phyloP scores from a whole-genome alignment of 2,797 vertebrate species.

The Bucorvus abyssinicus region DNA sequence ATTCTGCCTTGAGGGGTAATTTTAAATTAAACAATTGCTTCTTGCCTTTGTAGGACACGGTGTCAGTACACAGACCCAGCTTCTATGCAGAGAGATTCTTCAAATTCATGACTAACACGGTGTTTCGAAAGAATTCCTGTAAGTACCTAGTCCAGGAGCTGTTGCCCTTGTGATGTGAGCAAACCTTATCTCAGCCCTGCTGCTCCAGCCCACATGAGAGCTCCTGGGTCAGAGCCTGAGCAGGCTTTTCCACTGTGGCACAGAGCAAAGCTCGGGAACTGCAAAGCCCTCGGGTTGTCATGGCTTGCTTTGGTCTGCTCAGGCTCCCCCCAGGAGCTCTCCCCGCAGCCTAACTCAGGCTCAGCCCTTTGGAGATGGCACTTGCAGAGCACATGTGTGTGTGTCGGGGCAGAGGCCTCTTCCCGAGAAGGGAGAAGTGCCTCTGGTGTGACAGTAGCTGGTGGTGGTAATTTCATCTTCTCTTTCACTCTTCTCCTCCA shows the following conservation, averaged over 20 bases:
- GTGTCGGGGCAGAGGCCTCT: background rate
- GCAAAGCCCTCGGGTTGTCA: background rate
- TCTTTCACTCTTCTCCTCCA: constrained; percentile 25
- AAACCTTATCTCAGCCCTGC: background rate
- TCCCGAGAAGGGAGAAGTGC: background rate
- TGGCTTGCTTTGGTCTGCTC: background rate
- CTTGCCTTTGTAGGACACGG: constrained; percentile 85
- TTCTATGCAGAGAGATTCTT: constrained; percentile 98
- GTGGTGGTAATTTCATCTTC: background rate
- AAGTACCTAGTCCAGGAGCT: constrained; percentile 55
- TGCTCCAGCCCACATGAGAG: background rate
- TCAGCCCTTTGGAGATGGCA: background rate
- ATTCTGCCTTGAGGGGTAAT: background rate
- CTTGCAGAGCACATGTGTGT: background rate
- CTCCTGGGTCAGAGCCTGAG: background rate
- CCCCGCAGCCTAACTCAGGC: background rate
- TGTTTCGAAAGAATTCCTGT: constrained; percentile 97
- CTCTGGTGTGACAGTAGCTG: background rate
- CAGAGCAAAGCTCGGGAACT: background rate
- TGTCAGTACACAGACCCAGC: constrained; percentile 95
- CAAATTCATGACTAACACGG: constrained; percentile 95
- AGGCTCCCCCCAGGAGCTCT: background rate
- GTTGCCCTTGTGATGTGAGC: background rate
- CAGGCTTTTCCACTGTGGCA: background rate
- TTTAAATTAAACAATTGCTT: background rate